These are phyloP conservation scores for Uropsilus gracilis DNA, from an alignment of 2,113 vertebrate genomes.

Conservation along the genomic window DNA sequence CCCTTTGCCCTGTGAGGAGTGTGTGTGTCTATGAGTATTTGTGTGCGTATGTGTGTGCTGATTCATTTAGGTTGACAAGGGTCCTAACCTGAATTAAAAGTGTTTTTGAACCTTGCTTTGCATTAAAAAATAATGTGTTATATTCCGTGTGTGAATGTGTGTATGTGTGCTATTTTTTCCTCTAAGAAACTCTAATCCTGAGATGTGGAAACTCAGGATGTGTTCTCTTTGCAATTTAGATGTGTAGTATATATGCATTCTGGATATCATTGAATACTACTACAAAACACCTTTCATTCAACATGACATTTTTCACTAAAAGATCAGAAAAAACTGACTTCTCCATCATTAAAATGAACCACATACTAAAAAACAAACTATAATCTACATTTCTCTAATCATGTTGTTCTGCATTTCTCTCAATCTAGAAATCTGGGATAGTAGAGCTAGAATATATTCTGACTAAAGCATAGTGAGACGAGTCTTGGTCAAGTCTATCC, in stretches of 20 bases:
- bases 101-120: background rate
- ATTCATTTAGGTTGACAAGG: background rate
- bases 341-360: background rate
- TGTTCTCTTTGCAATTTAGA: background rate
- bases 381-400: background rate
- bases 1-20: background rate
- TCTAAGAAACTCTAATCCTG: background rate
- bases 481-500: background rate
- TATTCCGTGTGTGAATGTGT: background rate
- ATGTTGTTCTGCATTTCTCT: background rate
- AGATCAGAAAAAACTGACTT: background rate
- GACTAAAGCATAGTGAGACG: background rate
- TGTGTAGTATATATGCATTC: background rate
- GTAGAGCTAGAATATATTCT: background rate
- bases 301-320: background rate
- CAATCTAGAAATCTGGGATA: background rate
- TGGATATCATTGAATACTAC: background rate
- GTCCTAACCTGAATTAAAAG: background rate
- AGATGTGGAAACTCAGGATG: background rate
- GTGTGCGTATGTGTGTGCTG: background rate
- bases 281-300: slow-evolving; percentile 14
- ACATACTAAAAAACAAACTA: background rate
- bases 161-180: background rate
- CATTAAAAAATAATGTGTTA: background rate
- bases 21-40: background rate